Evolutionary conservation across 2,888 invertebrate species (phyloP).

Genomic region (Cecidostiba fungosa): DNA sequence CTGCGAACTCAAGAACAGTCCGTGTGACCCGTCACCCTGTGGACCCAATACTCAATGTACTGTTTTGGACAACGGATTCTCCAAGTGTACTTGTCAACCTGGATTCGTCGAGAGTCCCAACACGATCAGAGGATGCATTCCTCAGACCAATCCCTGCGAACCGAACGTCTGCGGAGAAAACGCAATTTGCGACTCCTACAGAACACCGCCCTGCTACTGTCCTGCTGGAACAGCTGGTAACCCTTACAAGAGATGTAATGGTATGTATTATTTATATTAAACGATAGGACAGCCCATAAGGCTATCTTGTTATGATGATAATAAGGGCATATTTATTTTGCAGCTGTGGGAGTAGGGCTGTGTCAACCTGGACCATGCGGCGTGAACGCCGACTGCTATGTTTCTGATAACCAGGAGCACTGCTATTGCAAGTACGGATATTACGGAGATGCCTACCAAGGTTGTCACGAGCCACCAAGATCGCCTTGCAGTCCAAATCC

Average conservation of each 20-base stretch:
- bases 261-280: slow-evolving; percentile 67
- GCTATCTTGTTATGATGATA: neutral
- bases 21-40: slow-evolving; percentile 92
- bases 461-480: slow-evolving; percentile 86
- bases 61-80: slow-evolving; percentile 88
- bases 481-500: slow-evolving; percentile 90
- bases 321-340: slow-evolving; percentile 78
- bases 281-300: neutral
- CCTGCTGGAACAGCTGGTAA: slow-evolving; percentile 91
- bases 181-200: slow-evolving; percentile 90
- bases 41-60: slow-evolving; percentile 94
- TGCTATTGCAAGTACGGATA: slow-evolving; percentile 90
- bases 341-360: slow-evolving; percentile 85
- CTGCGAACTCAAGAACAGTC: slow-evolving; percentile 88
- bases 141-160: slow-evolving; percentile 90
- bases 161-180: slow-evolving; percentile 91
- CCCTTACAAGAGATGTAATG: slow-evolving; percentile 89
- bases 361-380: slow-evolving; percentile 93
- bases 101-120: slow-evolving; percentile 93
- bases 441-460: slow-evolving; percentile 89
- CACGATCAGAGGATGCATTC: slow-evolving; percentile 91
- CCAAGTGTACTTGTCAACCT: slow-evolving; percentile 92
- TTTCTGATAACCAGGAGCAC: slow-evolving; percentile 90
- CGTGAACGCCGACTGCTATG: slow-evolving; percentile 91
- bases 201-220: slow-evolving; percentile 91